These are phyloP conservation scores for Gallinago stenura DNA, from an alignment of 2,797 vertebrate species.

Conservation along the genomic window DNA sequence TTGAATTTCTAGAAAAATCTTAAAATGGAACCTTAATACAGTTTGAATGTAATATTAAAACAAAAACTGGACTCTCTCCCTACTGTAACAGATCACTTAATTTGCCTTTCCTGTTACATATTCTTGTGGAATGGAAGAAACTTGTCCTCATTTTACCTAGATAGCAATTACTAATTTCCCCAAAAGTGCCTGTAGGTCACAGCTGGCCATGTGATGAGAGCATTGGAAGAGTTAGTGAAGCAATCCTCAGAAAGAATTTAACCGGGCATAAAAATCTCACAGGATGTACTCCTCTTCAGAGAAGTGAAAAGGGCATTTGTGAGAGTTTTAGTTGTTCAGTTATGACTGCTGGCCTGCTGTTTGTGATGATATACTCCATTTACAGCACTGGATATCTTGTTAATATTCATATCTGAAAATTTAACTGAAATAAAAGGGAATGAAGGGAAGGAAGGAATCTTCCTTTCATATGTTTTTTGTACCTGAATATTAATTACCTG, in stretches of 20 bases:
- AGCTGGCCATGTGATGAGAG: neutral
- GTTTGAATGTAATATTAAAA: neutral
- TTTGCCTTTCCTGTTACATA: neutral
- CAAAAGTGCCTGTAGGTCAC: neutral
- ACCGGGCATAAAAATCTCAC: neutral
- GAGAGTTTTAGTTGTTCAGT: neutral
- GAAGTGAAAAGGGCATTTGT: neutral
- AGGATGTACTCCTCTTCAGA: neutral
- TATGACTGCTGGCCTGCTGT: too few species aligned
- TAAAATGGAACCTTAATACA: neutral
- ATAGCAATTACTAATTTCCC: neutral
- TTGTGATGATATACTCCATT: too few species aligned
- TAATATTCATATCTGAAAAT: neutral
- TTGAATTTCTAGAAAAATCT: neutral
- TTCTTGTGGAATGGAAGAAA: neutral
- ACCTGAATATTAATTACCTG: neutral
- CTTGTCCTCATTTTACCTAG: neutral
- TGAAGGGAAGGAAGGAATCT: neutral
- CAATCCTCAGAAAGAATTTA: neutral
- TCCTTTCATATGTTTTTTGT: neutral
- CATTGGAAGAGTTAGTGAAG: neutral
- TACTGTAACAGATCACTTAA: rapidly evolving
- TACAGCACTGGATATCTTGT: neutral
- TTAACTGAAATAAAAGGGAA: neutral
- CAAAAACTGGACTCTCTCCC: neutral